Evolutionary conservation across 2,113 vertebrate genomes (phyloP), one percentile per base, ranked within the genome.

Genomic region (Calidris pygmaea): DNA sequence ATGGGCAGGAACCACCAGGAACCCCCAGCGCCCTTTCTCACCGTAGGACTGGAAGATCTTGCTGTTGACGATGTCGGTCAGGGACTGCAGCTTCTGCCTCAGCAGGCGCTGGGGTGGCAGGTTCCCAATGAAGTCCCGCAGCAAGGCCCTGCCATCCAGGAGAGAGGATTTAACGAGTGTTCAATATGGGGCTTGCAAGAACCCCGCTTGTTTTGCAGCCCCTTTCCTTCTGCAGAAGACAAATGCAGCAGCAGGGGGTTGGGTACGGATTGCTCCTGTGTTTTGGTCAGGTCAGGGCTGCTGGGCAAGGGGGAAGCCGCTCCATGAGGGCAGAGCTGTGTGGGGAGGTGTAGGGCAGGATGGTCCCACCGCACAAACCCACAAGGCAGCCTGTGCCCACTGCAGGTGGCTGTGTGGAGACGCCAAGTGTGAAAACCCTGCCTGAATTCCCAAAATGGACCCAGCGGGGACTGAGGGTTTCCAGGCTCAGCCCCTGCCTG

Each of bases 71-170:
- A 97, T 95, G 73, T 80, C 52, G 1, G 66, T 92, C 89, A 97
- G 92, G 66, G 85, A 97, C 87, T 97, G 96, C 73, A 97, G 91
- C 83, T 97, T 97, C 93, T 97, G 97, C 78, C 60, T 97, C 86
- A 96, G 83, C 91, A 97, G 96, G 9, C 97, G 93, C 70, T 94
- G 95, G 47, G 94, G 89, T 1, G 14, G 88, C 76, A 97, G 85
- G 88, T 96, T 97, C 63, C 78, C 35, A 5, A 97, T 71, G 48
- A 97, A 97, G 43, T 97, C 96, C 59, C 81, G 30, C 58, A 97
- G 95, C 18, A 97, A 4, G 6, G 63, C 71, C 85, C 97, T 97
- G 88, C 3, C 6, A 0, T 11, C 22, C 58, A 6, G 58, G 45
- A 0, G 2, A 32, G 53, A 17, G 65, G 34, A 14, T 70, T 37